Conservation (phyloP, 2,113 vertebrate genomes). For the Rafetus swinhoei region DNA sequence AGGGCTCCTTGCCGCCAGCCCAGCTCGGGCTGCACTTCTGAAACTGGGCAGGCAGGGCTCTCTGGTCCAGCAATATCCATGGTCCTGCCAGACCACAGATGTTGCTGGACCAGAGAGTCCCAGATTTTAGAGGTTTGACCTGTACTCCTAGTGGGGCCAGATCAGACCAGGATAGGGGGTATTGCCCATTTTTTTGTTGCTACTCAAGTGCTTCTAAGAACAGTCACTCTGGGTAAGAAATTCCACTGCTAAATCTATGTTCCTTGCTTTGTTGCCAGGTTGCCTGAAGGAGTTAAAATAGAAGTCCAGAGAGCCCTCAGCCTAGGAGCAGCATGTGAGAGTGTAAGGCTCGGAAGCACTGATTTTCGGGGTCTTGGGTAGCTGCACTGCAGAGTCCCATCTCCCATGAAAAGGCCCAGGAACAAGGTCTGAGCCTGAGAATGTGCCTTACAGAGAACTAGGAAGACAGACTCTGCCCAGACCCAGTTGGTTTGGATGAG, state of each 20-base stretch:
- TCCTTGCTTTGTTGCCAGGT: not conserved
- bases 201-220: not conserved
- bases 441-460: not conserved
- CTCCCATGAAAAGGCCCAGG: not conserved
- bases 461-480: not conserved
- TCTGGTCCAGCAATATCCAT: too few relatives aligned
- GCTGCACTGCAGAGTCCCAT: not conserved
- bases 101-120: too few relatives aligned
- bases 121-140: too few relatives aligned
- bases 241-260: not conserved
- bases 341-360: not conserved
- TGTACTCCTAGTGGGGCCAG: not conserved
- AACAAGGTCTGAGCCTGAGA: not conserved
- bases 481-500: not conserved
- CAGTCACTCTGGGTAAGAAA: not conserved
- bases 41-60: too few relatives aligned
- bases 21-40: too few relatives aligned
- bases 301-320: not conserved
- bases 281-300: not conserved
- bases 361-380: not conserved
- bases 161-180: not conserved
- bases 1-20: too few relatives aligned
- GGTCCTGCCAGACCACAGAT: too few relatives aligned
- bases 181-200: not conserved
- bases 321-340: rapidly evolving